Base-by-base conservation (phyloP, 2,113 vertebrate genomes). In the Heterocephalus glaber region DNA sequence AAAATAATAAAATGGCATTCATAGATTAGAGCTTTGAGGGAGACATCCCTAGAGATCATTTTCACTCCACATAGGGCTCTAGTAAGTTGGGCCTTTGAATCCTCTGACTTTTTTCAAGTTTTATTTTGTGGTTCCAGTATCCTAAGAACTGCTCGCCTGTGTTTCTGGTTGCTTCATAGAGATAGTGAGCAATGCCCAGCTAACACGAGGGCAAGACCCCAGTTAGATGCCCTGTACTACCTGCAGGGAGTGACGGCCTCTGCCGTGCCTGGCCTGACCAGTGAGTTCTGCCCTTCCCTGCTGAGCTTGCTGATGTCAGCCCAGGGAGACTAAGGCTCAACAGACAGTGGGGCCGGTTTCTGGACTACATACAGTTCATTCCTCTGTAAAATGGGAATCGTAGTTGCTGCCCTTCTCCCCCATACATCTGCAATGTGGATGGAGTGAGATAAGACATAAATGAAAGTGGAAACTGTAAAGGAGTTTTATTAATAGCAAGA, bases 201-300 rank as follows among this genome's bases (percentile, higher is more conserved):
- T 87, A 52, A 41, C 86, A n/a, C 0, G 41, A n/a, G 95, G 68
- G 30, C 72, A 95, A 88, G 90, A 41, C 26, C 63, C 95, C 44
- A 56, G 44, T 30, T 33, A 58, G 33, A 49, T 44, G n/a, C 3
- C 38, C 41, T 44, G 7, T 35, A 22, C 38, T 1, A 65, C 95
- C 68, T 76, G 4, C 44, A 38, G 49, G 26, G 54, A 72, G 2
- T 8, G 47, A 49, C 56, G 70, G 7, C 76, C 20, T 47, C 44
- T 74, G 14, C 26, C 3, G 2, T 14, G 26, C 8, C 60, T 61
- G 61, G 16, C 56, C 72, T 66, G 52, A 30, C 24, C 9, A 5
- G 19, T 17, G 60, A 82, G 52, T 44, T 84, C 92, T 70, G 30
- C 35, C 17, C 52, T 63, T 89, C 26, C 54, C 58, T 65, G 41